Base-by-base conservation (phyloP, 2,113 vertebrate species). In the Lasiurus borealis region DNA sequence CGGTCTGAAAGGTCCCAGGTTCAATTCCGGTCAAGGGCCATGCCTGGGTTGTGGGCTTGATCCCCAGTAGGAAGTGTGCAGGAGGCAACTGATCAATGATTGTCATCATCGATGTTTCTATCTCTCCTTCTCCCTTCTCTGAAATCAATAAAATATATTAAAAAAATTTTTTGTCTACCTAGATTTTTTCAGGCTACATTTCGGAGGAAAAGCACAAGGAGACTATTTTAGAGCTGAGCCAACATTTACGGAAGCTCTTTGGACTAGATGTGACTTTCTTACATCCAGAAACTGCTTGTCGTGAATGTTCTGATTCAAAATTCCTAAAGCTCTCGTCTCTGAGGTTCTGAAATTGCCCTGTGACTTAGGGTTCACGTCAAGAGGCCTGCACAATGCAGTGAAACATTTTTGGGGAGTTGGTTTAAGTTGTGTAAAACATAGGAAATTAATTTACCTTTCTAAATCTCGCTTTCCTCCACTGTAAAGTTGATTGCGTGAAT, bases 331-430 rank as follows among this genome's bases (percentile, higher is more conserved):
- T 23, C 8, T 69, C 91, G 29, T 89, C 18, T 46, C 48, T 68
- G 40, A 97, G 48, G 11, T 93, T 96, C 54, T 95, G 86, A 96
- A 83, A 80, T 76, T 95, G 40, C 57, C 48, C 80, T 94, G 5
- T 34, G 54, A 78, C 89, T 87, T 76, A 64, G 46, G 34, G 7
- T 90, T 93, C 14, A 72, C 91, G 83, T 91, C 48, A 91, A 91
- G 54, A 88, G 8, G 52, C 6, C 86, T 93, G 93, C 34, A 86
- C 34, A 82, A 29, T 34, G 16, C 15, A 88, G 40, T 84, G 85
- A n/a, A 80, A 21, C 54, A 66, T 69, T 82, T 57, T 52, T 88
- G 69, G 40, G 19, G 48, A 68, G 19, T 93, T 91, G 68, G 31
- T 25, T 5, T 85, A 91, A n/a, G 48, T 88, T 82, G 13, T 85